Evolutionary conservation across 1,140 invertebrate genomes (phyloP).

Genomic region (Drosophila ogumai): DNA sequence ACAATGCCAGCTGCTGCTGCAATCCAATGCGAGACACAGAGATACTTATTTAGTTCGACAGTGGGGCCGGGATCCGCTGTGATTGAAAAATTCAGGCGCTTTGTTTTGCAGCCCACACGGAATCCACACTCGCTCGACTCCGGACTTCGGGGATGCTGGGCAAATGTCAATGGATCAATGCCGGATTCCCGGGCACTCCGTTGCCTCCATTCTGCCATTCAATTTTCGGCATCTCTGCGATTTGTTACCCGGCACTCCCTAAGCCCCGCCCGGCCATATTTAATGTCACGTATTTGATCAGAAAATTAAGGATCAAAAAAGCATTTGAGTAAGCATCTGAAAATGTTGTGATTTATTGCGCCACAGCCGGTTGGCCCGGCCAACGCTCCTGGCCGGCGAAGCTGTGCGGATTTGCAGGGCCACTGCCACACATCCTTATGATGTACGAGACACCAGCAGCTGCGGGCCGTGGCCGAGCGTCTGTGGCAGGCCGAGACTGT

Average conservation of each 20-base stretch:
- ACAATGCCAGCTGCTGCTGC: conserved; percentile 52
- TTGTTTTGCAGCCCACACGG: conserved; percentile 54
- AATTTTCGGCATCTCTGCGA: conserved; percentile 72
- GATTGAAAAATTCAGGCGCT: conserved; percentile 67
- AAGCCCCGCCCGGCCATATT: conserved; percentile 41
- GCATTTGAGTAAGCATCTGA: conserved; percentile 82
- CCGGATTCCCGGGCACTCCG: conserved; percentile 39
- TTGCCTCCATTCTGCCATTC: conserved; percentile 58
- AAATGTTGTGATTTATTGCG: conserved; percentile 82
- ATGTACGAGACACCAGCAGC: conserved; percentile 65
- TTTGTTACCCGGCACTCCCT: conserved; percentile 65
- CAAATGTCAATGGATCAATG: conserved; percentile 48
- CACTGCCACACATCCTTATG: conserved; percentile 41
- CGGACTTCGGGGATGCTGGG: conserved; percentile 14
- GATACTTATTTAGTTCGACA: conserved; percentile 37
- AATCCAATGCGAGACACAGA: conserved; percentile 36
- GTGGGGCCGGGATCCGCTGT: conserved; percentile 42
- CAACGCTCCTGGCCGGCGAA: conserved; percentile 58
- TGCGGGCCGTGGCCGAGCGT: conserved; percentile 26
- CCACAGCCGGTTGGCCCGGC: conserved; percentile 34
- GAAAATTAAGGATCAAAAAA: conserved; percentile 82
- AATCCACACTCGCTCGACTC: not conserved
- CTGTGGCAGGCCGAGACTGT: conserved; percentile 42
- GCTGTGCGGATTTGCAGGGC: conserved; percentile 41
- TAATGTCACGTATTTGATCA: conserved; percentile 82